Evolutionary conservation across 2,113 vertebrate species (phyloP).

Genomic region (Poecile atricapillus): DNA sequence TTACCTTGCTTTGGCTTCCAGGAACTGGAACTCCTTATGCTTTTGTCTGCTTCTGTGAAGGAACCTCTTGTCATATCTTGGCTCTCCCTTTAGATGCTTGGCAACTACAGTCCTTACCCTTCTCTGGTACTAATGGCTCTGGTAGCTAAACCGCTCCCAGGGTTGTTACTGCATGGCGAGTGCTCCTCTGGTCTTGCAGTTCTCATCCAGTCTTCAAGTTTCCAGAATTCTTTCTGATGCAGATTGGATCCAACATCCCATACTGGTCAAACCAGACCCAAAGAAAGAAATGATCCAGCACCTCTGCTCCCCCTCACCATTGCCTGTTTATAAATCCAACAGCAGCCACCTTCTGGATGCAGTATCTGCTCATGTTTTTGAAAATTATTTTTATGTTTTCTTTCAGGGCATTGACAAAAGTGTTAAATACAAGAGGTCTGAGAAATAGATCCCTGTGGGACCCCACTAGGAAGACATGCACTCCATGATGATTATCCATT

Average conservation of each 20-base stretch:
- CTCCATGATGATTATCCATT: slow-evolving; percentile 63
- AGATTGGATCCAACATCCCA: neutral
- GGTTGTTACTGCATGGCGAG: neutral
- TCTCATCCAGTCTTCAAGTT: neutral
- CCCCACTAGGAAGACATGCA: slow-evolving; percentile 43
- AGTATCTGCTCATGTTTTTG: neutral
- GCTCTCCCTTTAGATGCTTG: neutral
- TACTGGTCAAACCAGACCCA: neutral
- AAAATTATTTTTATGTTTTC: slow-evolving; percentile 48
- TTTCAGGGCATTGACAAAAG: slow-evolving; percentile 48
- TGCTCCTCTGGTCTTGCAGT: neutral
- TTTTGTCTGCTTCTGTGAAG: neutral
- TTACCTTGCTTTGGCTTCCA: neutral
- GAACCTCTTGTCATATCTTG: neutral
- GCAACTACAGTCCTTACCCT: neutral
- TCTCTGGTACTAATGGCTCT: neutral
- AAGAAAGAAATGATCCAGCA: neutral
- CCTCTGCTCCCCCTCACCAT: neutral
- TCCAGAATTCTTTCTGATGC: neutral
- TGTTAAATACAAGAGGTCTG: slow-evolving; percentile 52
- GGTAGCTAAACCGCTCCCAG: neutral
- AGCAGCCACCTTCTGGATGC: neutral
- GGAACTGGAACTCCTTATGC: neutral
- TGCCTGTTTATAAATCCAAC: neutral
- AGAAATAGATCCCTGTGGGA: slow-evolving; percentile 58